Evolutionary conservation across 2,888 invertebrate species (phyloP), one percentile per base, ranked within the genome.

Genomic region (Calameuta idolon): DNA sequence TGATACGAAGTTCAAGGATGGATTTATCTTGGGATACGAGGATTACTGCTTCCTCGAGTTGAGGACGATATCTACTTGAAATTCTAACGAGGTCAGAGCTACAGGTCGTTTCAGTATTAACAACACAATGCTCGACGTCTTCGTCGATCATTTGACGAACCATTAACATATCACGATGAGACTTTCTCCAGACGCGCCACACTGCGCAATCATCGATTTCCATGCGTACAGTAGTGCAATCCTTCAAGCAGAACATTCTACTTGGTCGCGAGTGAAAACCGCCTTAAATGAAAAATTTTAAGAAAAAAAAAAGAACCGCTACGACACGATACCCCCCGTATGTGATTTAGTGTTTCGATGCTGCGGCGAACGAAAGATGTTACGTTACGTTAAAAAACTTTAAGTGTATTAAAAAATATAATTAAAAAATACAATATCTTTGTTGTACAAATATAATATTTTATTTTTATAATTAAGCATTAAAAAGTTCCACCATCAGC

Each of bases 161-260:
- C 23, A 69, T 69, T 69, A 69, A 30, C 69, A 69, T 69, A 69
- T 69, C 69, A 33, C 5, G 69, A 69, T 69, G 69, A n/a, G 11
- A 69, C 69, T 69, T 69, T 69, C 69, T 69, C 69, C 69, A 30
- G 11, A 33, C 33, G 5, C 9, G 69, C 33, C 5, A 33, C 69
- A 33, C 69, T 33, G 69, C 69, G 69, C 11, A 30, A 69, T 11
- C 69, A 23, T 69, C 69, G 69, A 69, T 33, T 69, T 69, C n/a
- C 30, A 11, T 15, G 69, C 15, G n/a, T 30, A 69, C 69, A 30
- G 30, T 30, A 69, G 33, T 33, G 69, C 69, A 33, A 30, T 30
- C 4, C 69, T 30, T 69, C 69, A 4, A 33, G 31, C 15, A 15
- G 30, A 69, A 69, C n/a, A 69, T 69, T 69, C 33, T 33, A 69